Evolutionary conservation across 2,888 invertebrate species (phyloP), one percentile per base, ranked within the genome.

Genomic region (Hypsopygia costalis): DNA sequence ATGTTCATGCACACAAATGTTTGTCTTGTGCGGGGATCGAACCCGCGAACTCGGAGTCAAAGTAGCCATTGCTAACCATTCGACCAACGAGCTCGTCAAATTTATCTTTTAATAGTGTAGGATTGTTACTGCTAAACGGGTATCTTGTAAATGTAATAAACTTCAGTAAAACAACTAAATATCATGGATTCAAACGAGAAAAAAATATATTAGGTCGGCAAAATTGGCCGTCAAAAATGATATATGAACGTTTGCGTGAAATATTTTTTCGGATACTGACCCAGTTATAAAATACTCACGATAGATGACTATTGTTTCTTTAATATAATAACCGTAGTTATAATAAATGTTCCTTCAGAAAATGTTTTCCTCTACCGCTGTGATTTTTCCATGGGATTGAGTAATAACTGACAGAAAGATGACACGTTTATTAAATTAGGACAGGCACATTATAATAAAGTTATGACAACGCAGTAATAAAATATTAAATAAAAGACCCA

Each of bases 211-310:
- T 69, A 72, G 59, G 63, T 60, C 59, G 55, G 61, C 62, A 73
- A 80, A 77, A 81, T 75, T 75, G 70, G 58, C 69, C 71, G 81
- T 81, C 82, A 78, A 68, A 68, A 77, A 72, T 83, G 82, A 83
- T 83, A 69, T 80, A 83, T 81, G 81, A 68, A 62, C 54, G 46
- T 52, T 52, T 52, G 55, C 55, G 70, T 69, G 73, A 69, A 75
- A 68, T 61, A 62, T 64, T 58, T 61, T 40, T 42, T 42, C 38
- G 21, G 41, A 41, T 55, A 55, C 63, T 71, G 72, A 72, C 74
- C 74, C 58, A 72, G 60, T 72, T 75, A 58, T 55, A 52, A 62
- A 66, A 69, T 51, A 62, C 57, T 70, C 41, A 63, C 76, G 74
- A 75, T 74, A 71, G 70, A 70, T 69, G 61, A 67, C 62, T 62